Percentiles rank a stretch among this genome's conserved stretches.
phyloP scores from a whole-genome alignment of 2,888 invertebrate genomes.

The Crepidodera aurea region DNA sequence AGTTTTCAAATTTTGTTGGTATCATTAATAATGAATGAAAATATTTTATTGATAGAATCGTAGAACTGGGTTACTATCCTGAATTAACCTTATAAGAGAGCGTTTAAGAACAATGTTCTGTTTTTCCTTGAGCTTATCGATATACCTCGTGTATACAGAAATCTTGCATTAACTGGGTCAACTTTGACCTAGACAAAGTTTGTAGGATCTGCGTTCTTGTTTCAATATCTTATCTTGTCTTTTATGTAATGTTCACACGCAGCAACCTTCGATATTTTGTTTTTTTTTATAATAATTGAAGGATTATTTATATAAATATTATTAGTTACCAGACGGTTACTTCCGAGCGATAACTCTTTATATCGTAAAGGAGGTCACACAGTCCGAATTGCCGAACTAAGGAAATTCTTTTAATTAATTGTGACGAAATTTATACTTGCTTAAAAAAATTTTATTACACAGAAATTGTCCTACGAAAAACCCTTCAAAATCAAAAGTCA shows the following conservation, averaged over 20 bases:
- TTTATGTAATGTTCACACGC: conserved; percentile 5
- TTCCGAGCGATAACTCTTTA: not conserved
- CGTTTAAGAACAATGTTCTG: too few relatives aligned
- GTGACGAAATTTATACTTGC: too few relatives aligned
- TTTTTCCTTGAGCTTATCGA: not conserved
- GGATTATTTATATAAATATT: conserved; percentile 6
- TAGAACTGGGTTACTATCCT: too few relatives aligned
- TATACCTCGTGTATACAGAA: not conserved
- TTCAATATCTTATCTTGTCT: not conserved
- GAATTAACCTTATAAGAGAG: too few relatives aligned
- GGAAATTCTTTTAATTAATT: too few relatives aligned
- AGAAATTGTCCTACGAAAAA: too few relatives aligned
- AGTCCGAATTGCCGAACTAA: too few relatives aligned
- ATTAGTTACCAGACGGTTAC: not conserved
- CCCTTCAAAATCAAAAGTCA: too few relatives aligned
- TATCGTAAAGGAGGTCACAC: not conserved
- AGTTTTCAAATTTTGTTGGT: too few relatives aligned
- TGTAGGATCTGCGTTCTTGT: conserved; percentile 17
- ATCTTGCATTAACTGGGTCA: conserved; percentile 1
- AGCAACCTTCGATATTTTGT: conserved; percentile 12
- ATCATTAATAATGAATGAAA: too few relatives aligned
- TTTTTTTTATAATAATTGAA: conserved; percentile 9
- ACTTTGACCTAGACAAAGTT: conserved; percentile 34
- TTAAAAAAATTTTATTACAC: too few relatives aligned
- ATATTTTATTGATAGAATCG: too few relatives aligned